Evolutionary conservation across 2,113 vertebrate species (phyloP), one percentile per base, ranked within the genome.

Genomic region (Capra hircus): DNA sequence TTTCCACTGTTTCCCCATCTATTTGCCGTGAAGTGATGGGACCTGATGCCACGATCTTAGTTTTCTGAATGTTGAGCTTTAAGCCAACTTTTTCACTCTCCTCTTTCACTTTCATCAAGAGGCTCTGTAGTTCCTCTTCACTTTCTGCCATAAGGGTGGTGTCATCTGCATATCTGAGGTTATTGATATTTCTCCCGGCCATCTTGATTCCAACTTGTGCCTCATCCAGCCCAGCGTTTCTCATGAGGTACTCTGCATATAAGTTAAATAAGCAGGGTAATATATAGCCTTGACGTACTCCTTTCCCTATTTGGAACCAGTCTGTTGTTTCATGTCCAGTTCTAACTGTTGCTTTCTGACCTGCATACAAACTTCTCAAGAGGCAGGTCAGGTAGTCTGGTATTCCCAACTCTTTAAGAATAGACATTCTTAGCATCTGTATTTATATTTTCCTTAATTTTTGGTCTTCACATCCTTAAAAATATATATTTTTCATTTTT

Each of bases 281-380:
- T 21, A 71, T 2, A 67, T 4, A 67, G 8, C 64, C 33, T 36
- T 36, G 4, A 36, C 0, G 0, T 36, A 71, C 4, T 71, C 17
- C n/a, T 71, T 36, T 71, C 2, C n/a, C 9, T 36, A 36, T 71
- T 6, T 71, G 9, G 64, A 71, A 71, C 4, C n/a, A 71, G 64
- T 36, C n/a, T 36, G 9, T 36, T 71, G 9, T 71, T 71, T 6
- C 64, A 36, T 71, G n/a, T 71, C 64, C n/a, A 71, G 64, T 71
- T 71, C 17, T 71, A 36, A 71, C n/a, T 71, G n/a, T 71, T 36
- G n/a, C 17, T 23, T 71, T 19, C 67, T 36, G n/a, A 71, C 19
- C n/a, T 71, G 19, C 19, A 71, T 3, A 71, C n/a, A 36, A 10
- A 40, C 12, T 71, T 71, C 67, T 71, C 19, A 71, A 36, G 67